Percentiles rank a stretch among this genome's conserved stretches.
Evolutionary conservation across 2,797 vertebrate genomes (phyloP).

Genomic region (Anguilla megastoma): DNA sequence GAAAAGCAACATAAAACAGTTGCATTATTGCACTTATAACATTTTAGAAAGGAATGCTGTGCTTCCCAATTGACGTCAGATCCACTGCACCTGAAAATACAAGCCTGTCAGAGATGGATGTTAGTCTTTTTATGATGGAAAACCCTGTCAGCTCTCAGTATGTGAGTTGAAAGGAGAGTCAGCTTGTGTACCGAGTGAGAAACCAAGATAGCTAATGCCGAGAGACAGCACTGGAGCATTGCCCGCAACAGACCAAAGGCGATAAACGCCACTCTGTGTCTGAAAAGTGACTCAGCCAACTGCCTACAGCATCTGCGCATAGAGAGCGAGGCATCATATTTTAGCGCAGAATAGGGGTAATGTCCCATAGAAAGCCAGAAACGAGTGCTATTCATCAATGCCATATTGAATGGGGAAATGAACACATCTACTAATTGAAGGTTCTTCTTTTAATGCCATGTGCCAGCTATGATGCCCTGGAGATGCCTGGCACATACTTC

Average conservation of each 20-base stretch:
- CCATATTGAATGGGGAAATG: conserved; percentile 67
- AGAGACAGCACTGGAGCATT: neutral
- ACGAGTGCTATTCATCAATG: conserved; percentile 66
- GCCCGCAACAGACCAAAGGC: neutral
- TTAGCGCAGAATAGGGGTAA: conserved; percentile 29
- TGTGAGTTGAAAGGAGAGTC: neutral
- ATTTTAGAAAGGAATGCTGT: neutral
- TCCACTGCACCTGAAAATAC: neutral
- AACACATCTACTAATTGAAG: conserved; percentile 74
- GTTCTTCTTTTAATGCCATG: conserved; percentile 52
- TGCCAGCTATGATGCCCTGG: conserved; percentile 26
- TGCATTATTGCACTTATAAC: neutral
- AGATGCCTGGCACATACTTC: conserved; percentile 22
- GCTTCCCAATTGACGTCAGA: neutral
- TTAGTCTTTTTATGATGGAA: neutral
- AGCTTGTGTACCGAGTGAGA: neutral
- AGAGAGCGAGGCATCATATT: conserved; percentile 13
- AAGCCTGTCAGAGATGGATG: neutral
- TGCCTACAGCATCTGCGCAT: conserved; percentile 7
- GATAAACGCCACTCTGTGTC: neutral
- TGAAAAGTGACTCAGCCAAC: neutral
- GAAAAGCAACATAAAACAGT: neutral
- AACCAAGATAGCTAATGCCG: neutral
- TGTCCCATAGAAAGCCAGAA: conserved; percentile 45
- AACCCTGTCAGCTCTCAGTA: neutral